These are phyloP conservation scores for Magallana ariakensis DNA, from an alignment of 1,140 invertebrate species.

Conservation along the genomic window DNA sequence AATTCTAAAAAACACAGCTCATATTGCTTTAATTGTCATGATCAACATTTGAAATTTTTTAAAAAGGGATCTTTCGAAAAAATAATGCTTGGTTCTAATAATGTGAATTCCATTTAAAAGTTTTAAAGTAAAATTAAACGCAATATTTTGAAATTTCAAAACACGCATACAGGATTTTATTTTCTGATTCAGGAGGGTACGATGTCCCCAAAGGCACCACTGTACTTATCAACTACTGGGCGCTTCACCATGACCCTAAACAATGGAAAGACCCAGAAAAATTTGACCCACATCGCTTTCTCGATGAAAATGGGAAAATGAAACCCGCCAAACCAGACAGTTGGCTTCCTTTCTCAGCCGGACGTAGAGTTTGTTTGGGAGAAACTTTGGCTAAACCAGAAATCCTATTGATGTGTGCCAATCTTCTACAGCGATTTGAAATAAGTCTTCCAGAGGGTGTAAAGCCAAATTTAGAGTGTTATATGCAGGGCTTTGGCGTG, in stretches of 20 bases:
- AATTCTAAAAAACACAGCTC: no score
- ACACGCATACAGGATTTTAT: no score
- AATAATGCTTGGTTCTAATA: no score
- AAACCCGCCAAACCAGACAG: conserved; percentile 46
- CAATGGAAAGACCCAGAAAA: conserved; percentile 86
- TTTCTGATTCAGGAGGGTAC: conserved; percentile 75
- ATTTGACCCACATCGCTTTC: conserved; percentile 86
- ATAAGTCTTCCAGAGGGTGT: conserved; percentile 35
- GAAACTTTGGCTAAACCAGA: conserved; percentile 57
- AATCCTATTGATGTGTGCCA: conserved; percentile 52
- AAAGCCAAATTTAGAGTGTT: background rate
- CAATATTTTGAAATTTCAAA: no score
- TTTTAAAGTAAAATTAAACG: no score
- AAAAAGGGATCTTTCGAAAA: no score
- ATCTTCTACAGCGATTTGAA: conserved; percentile 41
- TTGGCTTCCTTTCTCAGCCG: conserved; percentile 61
- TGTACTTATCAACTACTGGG: conserved; percentile 90
- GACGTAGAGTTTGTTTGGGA: conserved; percentile 60
- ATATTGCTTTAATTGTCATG: no score
- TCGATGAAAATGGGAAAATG: conserved; percentile 70
- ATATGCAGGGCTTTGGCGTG: background rate
- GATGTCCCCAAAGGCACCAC: conserved; percentile 87
- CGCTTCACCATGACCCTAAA: conserved; percentile 86
- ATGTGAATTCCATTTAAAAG: no score
- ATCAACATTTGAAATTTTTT: no score